phyloP scores from a whole-genome alignment of 2,888 invertebrate genomes.

The Agonopterix subpropinquella region DNA sequence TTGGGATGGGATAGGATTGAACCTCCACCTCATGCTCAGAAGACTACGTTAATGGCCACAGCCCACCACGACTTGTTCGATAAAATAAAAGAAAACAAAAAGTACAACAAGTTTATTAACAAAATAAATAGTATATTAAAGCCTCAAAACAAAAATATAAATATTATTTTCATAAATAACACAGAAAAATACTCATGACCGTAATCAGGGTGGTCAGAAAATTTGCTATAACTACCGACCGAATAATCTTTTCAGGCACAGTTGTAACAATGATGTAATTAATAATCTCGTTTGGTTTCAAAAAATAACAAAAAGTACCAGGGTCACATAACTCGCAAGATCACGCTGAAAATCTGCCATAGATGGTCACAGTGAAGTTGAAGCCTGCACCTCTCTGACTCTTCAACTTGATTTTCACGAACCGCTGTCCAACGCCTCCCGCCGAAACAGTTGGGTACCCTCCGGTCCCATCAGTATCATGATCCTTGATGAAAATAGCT shows the following conservation, averaged over 20 bases:
- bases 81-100: neutral
- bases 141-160: too few relatives aligned
- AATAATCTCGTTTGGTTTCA: constrained; percentile 1
- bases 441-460: constrained; percentile 52
- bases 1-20: too few relatives aligned
- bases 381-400: constrained; percentile 54
- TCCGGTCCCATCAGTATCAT: constrained; percentile 46
- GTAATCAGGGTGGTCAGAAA: too few relatives aligned
- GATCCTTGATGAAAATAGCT: constrained; percentile 53
- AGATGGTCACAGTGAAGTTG: constrained; percentile 61
- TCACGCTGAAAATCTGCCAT: constrained; percentile 48
- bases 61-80: neutral
- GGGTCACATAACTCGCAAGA: constrained; percentile 12
- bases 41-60: too few relatives aligned
- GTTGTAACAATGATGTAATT: too few relatives aligned
- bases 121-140: constrained; percentile 1
- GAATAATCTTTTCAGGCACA: too few relatives aligned
- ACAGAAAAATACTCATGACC: too few relatives aligned
- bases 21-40: too few relatives aligned
- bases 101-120: constrained; percentile 10
- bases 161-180: too few relatives aligned
- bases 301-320: constrained; percentile 15
- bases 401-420: constrained; percentile 59
- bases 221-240: too few relatives aligned
- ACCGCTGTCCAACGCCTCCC: constrained; percentile 60